Evolutionary conservation across 2,113 vertebrate species (phyloP).

Genomic region (Ciconia maguari): DNA sequence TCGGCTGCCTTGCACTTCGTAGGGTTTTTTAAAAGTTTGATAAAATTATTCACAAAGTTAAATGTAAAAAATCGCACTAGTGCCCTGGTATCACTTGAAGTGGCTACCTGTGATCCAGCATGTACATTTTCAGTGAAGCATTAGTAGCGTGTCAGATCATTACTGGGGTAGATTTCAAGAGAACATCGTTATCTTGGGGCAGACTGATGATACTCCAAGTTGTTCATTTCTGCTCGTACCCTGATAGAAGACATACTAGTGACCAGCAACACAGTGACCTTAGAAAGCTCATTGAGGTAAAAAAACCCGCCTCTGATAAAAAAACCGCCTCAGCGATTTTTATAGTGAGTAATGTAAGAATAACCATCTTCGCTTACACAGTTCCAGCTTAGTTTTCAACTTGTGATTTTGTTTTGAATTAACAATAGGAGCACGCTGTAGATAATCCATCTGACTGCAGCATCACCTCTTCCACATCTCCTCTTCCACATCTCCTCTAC

Average conservation of each 20-base stretch:
- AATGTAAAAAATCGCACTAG: background rate
- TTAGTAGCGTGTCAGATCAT: fast-evolving
- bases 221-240: background rate
- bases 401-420: background rate
- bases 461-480: background rate
- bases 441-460: fast-evolving
- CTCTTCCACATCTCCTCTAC: background rate
- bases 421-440: background rate
- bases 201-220: background rate
- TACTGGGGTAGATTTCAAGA: background rate
- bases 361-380: background rate
- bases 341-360: background rate
- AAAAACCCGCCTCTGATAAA: background rate
- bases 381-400: background rate
- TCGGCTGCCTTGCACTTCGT: fast-evolving
- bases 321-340: background rate
- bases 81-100: background rate
- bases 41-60: background rate
- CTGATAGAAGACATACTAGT: background rate
- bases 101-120: background rate
- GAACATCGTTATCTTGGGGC: fast-evolving
- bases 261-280: background rate
- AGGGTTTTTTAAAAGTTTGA: background rate
- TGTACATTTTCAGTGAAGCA: fast-evolving
- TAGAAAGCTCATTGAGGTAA: background rate